Percentiles rank a stretch among this genome's conserved stretches.
These are phyloP conservation scores for Helobdella robusta DNA, from an alignment of 2,888 invertebrate genomes.

Conservation along the genomic window DNA sequence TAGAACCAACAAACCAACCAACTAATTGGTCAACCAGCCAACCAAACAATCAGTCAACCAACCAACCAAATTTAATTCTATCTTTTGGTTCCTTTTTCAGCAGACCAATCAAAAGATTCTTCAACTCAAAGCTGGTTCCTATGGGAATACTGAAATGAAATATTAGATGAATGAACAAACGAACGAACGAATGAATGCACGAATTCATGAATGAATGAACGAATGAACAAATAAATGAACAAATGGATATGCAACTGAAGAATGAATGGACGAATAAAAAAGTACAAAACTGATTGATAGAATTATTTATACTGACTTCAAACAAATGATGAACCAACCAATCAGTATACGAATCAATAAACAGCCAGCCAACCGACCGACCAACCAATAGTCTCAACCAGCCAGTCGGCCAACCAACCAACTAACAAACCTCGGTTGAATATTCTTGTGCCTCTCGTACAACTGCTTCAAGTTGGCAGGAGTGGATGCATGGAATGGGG, in stretches of 20 bases:
- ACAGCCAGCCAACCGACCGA: not conserved
- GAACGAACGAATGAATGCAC: not conserved
- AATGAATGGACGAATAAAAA: not conserved
- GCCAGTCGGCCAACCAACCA: too few relatives aligned
- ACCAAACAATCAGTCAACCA: too few relatives aligned
- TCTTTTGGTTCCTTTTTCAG: constrained; percentile 81
- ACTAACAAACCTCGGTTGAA: constrained; percentile 46
- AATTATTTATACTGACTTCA: not conserved
- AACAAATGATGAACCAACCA: not conserved
- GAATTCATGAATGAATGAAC: not conserved
- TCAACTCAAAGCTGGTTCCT: constrained; percentile 80
- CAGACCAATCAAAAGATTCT: constrained; percentile 69
- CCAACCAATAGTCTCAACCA: too few relatives aligned
- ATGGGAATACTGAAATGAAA: constrained; percentile 70
- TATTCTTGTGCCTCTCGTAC: constrained; percentile 75
- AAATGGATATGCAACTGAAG: not conserved
- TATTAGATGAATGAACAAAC: not conserved
- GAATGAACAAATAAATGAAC: not conserved
- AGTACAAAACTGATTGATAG: too few relatives aligned
- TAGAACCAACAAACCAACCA: too few relatives aligned
- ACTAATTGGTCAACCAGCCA: too few relatives aligned
- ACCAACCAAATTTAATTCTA: constrained; percentile 75
- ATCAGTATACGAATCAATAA: not conserved
- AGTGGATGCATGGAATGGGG: constrained; percentile 93
- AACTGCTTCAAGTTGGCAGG: constrained; percentile 92